These are phyloP conservation scores for Achroia grisella DNA, from an alignment of 1,140 invertebrate genomes.

Conservation along the genomic window DNA sequence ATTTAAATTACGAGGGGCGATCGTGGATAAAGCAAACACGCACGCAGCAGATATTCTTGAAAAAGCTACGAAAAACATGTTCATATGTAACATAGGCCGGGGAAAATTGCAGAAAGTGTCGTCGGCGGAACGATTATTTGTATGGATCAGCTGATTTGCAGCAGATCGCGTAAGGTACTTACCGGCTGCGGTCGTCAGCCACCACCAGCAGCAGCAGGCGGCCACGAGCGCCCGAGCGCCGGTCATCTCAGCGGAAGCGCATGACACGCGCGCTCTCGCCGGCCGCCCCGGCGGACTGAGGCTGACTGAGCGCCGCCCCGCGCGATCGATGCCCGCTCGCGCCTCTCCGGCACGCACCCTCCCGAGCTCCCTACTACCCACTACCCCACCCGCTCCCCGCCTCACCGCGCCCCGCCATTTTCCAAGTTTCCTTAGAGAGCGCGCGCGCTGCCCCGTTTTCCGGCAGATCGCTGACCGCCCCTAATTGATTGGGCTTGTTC, in stretches of 20 bases:
- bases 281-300: slow-evolving; percentile 71
- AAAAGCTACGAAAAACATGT: slow-evolving; percentile 30
- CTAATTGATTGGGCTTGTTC: slow-evolving; percentile 70
- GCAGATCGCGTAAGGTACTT: slow-evolving; percentile 36
- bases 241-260: slow-evolving; percentile 70
- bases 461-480: slow-evolving; percentile 67
- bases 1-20: slow-evolving; percentile 21
- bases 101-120: slow-evolving; percentile 28
- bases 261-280: slow-evolving; percentile 68
- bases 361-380: slow-evolving; percentile 20
- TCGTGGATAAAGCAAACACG: slow-evolving; percentile 29
- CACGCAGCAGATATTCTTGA: slow-evolving; percentile 14
- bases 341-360: slow-evolving; percentile 43
- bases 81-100: slow-evolving; percentile 9
- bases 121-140: slow-evolving; percentile 10
- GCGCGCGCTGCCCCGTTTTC: slow-evolving; percentile 68
- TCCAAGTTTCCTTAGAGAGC: slow-evolving; percentile 63
- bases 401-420: slow-evolving; percentile 32
- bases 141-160: slow-evolving; percentile 45
- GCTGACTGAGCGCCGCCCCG: slow-evolving; percentile 62
- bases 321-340: slow-evolving; percentile 62
- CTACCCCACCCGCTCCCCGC: slow-evolving; percentile 11
- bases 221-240: slow-evolving; percentile 70
- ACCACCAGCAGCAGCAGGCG: slow-evolving; percentile 69
- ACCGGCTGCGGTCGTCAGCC: slow-evolving; percentile 69